Percentiles rank a stretch among this genome's conserved stretches.
phyloP scores from a whole-genome alignment of 2,797 vertebrate species.

The Vireo griseus region DNA sequence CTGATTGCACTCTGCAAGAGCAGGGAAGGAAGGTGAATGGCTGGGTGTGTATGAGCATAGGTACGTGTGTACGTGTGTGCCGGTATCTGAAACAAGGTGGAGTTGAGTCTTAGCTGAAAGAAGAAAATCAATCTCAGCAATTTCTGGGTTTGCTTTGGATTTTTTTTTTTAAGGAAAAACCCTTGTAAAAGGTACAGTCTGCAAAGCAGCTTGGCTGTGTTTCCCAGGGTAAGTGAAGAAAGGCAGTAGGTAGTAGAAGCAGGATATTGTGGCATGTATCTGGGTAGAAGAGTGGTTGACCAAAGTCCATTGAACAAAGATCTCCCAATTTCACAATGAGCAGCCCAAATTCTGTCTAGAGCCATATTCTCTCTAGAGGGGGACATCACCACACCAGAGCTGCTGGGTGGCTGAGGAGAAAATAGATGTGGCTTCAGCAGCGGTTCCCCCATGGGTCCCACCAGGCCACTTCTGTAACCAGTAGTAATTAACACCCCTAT shows the following conservation, averaged over 20 bases:
- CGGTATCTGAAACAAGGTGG: background rate
- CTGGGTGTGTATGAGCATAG: background rate
- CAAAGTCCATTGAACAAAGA: background rate
- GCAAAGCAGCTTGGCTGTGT: background rate
- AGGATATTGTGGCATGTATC: background rate
- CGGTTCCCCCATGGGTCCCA: background rate
- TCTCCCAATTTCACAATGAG: background rate
- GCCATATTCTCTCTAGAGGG: background rate
- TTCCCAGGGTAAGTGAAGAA: background rate
- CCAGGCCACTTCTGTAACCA: background rate
- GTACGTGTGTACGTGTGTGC: background rate
- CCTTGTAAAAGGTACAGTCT: background rate
- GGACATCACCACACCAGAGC: background rate
- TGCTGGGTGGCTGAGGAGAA: background rate
- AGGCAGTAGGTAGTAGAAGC: background rate
- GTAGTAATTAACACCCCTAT: background rate
- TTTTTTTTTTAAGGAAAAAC: background rate
- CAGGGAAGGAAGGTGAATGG: background rate
- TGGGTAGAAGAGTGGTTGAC: background rate
- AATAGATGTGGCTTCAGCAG: background rate
- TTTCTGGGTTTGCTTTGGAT: background rate
- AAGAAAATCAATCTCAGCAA: background rate
- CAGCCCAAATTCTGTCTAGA: background rate
- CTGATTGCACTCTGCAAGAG: background rate
- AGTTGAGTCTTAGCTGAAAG: background rate